phyloP scores from a whole-genome alignment of 2,797 vertebrate species.

The Eidolon dupreanum region DNA sequence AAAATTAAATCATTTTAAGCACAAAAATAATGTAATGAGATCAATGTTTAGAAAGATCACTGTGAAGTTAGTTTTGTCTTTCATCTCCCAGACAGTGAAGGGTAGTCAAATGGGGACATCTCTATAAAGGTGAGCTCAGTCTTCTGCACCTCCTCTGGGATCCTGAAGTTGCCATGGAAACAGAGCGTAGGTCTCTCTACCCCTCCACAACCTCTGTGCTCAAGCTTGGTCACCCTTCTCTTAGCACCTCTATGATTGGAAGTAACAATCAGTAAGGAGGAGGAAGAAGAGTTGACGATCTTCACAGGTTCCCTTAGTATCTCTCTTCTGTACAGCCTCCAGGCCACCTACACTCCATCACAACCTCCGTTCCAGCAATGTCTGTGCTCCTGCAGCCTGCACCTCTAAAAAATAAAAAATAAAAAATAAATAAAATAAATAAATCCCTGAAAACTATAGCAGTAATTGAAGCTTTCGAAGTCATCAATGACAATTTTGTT shows the following conservation, averaged over 20 bases:
- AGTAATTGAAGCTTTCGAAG: conserved; percentile 76
- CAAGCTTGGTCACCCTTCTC: background rate
- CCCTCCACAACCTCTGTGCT: background rate
- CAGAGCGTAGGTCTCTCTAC: too few species aligned
- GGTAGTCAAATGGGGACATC: background rate
- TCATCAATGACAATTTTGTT: conserved; percentile 81
- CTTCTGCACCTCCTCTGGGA: background rate
- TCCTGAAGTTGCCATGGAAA: background rate
- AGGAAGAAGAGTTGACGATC: background rate
- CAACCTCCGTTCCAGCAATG: conserved; percentile 59
- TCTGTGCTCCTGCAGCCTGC: conserved; percentile 80
- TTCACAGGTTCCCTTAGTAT: conserved; percentile 74
- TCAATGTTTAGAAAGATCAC: background rate
- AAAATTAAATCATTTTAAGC: background rate
- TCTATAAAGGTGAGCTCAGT: background rate
- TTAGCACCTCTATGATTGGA: background rate
- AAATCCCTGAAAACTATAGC: background rate
- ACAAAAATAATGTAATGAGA: background rate
- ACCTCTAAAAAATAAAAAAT: conserved; percentile 27
- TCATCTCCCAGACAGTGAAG: background rate
- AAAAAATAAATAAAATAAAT: background rate
- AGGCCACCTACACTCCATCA: conserved; percentile 75
- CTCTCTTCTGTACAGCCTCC: conserved; percentile 77
- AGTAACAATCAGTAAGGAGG: background rate
- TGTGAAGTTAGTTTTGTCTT: background rate